A percentile compares a stretch with the other conserved stretches of the same genome.
These are phyloP conservation scores for Taurulus bubalis DNA, from an alignment of 2,113 vertebrate genomes.

Conservation along the genomic window DNA sequence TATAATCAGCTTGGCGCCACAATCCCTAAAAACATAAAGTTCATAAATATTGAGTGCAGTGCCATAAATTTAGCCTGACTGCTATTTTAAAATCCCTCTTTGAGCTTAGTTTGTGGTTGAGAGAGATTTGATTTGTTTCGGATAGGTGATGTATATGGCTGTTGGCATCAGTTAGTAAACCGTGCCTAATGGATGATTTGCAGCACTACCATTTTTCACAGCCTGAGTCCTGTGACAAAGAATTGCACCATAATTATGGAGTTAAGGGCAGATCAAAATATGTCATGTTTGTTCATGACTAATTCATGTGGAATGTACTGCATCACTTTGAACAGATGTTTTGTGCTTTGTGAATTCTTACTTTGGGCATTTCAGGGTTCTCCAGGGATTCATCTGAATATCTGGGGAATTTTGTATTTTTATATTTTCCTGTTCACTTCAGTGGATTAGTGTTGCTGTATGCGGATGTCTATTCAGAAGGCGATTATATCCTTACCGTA, in stretches of 20 bases:
- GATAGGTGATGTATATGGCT: conserved; percentile 58
- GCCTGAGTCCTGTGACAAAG: conserved; percentile 44
- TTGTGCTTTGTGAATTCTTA: conserved; percentile 57
- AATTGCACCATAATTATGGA: conserved; percentile 68
- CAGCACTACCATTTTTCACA: conserved; percentile 53
- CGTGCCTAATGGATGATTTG: conserved; percentile 59
- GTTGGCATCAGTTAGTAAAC: conserved; percentile 56
- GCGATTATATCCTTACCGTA: conserved; percentile 26
- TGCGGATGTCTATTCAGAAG: conserved; percentile 12
- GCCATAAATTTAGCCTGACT: conserved; percentile 50
- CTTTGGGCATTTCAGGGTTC: conserved; percentile 34
- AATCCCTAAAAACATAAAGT: conserved; percentile 49
- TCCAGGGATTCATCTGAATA: conserved; percentile 43
- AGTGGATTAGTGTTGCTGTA: conserved; percentile 9
- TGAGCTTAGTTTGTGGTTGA: conserved; percentile 41
- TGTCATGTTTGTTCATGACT: conserved; percentile 67
- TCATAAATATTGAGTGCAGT: conserved; percentile 55
- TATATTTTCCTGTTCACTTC: conserved; percentile 25
- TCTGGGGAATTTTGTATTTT: conserved; percentile 42
- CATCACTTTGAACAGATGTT: conserved; percentile 59
- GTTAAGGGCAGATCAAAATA: conserved; percentile 74
- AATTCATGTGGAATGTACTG: conserved; percentile 66
- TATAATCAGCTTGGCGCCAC: conserved; percentile 48
- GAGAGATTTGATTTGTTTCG: conserved; percentile 61
- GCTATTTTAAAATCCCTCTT: conserved; percentile 47